Percentiles rank a stretch among this genome's conserved stretches.
phyloP scores from a whole-genome alignment of 2,888 invertebrate species.

The Dyspetes luteomarginatus region DNA sequence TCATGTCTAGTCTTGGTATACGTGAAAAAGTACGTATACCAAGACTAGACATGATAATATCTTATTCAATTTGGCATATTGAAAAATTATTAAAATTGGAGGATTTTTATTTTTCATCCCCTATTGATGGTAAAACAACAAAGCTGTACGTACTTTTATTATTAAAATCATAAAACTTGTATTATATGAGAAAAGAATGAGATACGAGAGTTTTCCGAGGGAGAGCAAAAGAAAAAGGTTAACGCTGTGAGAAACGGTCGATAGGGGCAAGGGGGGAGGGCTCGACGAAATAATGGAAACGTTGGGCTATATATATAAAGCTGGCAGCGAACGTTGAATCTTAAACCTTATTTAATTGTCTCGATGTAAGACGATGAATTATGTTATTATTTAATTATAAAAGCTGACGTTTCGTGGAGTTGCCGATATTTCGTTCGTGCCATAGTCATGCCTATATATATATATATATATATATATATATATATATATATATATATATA shows the following conservation, averaged over 20 bases:
- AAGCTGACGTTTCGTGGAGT: constrained; percentile 40
- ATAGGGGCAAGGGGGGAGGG: constrained; percentile 55
- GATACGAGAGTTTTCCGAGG: constrained; percentile 41
- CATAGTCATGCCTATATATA: neutral
- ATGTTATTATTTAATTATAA: constrained; percentile 82
- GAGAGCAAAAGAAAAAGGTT: constrained; percentile 67
- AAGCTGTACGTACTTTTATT: constrained; percentile 65
- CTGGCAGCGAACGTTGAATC: constrained; percentile 76
- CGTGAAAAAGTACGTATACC: neutral
- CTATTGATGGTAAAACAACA: constrained; percentile 72
- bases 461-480: no score
- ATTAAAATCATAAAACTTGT: constrained; percentile 78
- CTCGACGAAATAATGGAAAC: constrained; percentile 78
- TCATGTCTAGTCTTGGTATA: neutral
- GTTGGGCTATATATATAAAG: constrained; percentile 48
- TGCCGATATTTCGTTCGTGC: constrained; percentile 35
- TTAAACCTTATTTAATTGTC: constrained; percentile 82
- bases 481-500: no score
- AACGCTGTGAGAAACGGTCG: constrained; percentile 59
- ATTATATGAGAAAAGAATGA: constrained; percentile 59
- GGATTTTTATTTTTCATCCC: neutral
- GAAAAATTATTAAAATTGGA: no score
- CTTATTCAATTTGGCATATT: no score
- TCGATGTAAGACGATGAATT: constrained; percentile 79
- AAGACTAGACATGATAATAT: no score